phyloP scores from a whole-genome alignment of 2,888 invertebrate species.

The Synergus gifuensis region DNA sequence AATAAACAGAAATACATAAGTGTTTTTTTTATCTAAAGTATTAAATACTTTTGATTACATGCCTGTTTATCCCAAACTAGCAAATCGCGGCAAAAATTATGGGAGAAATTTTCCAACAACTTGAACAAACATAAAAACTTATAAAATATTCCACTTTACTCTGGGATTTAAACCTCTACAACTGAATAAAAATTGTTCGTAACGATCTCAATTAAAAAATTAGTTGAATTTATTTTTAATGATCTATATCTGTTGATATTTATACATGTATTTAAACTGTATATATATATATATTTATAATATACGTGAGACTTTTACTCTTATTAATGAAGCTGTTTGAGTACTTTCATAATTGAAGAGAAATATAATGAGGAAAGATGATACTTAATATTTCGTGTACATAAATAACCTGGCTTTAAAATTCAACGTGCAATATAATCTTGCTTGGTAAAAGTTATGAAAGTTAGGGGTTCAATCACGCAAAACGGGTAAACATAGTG shows the following conservation, averaged over 20 bases:
- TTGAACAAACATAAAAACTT: no score
- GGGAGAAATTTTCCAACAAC: no score
- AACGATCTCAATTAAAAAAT: background rate
- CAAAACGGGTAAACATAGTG: conserved; percentile 23
- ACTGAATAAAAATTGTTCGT: background rate
- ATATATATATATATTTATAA: no score
- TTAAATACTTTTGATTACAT: background rate
- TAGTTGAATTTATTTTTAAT: background rate
- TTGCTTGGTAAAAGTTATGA: conserved; percentile 8
- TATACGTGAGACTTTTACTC: no score
- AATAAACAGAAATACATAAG: background rate
- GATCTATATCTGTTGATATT: no score
- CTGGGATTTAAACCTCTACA: no score
- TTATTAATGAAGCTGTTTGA: background rate
- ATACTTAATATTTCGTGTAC: conserved; percentile 1
- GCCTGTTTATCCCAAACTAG: no score
- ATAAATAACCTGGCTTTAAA: conserved; percentile 15
- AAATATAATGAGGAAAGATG: background rate
- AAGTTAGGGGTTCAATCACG: conserved; percentile 31
- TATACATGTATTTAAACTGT: no score
- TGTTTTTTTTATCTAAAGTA: background rate
- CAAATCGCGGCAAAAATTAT: no score
- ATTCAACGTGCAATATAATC: conserved; percentile 13
- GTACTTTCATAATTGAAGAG: background rate
- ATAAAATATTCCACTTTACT: no score